phyloP scores from a whole-genome alignment of 2,797 vertebrate genomes.

The Philypnodon macrostomus region DNA sequence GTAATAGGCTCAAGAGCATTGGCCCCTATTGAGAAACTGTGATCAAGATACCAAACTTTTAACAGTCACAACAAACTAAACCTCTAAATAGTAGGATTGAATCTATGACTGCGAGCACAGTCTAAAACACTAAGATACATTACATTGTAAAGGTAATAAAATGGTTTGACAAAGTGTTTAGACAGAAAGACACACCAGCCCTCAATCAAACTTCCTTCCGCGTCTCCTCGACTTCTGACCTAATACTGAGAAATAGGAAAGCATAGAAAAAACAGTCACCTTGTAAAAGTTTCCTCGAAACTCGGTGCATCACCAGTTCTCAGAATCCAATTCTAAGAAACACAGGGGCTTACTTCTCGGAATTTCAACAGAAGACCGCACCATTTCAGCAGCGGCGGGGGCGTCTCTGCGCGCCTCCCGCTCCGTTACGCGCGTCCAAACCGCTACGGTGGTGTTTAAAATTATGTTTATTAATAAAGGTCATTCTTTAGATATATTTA shows the following conservation, averaged over 20 bases:
- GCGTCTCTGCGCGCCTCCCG: accelerated
- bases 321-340: slow-evolving; percentile 99
- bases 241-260: slow-evolving; percentile 73
- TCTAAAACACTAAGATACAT: background rate
- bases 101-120: background rate
- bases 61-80: background rate
- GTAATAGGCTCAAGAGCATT: background rate
- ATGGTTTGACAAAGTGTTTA: background rate
- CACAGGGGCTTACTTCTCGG: slow-evolving; percentile 92
- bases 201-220: slow-evolving; percentile 7
- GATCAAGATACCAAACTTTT: background rate
- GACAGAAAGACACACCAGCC: background rate
- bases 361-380: slow-evolving; percentile 88
- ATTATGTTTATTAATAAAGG: background rate
- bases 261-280: slow-evolving; percentile 86
- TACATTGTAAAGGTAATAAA: slow-evolving; percentile 9
- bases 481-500: background rate
- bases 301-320: slow-evolving; percentile 93
- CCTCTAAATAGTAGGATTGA: background rate
- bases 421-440: accelerated
- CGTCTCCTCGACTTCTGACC: slow-evolving; percentile 49
- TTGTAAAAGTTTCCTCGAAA: slow-evolving; percentile 99
- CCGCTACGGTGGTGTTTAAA: background rate
- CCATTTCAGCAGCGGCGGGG: slow-evolving; percentile 73
- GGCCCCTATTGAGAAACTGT: background rate